Evolutionary conservation across 2,888 invertebrate genomes (phyloP).

Genomic region (Philhelius pedissequus): DNA sequence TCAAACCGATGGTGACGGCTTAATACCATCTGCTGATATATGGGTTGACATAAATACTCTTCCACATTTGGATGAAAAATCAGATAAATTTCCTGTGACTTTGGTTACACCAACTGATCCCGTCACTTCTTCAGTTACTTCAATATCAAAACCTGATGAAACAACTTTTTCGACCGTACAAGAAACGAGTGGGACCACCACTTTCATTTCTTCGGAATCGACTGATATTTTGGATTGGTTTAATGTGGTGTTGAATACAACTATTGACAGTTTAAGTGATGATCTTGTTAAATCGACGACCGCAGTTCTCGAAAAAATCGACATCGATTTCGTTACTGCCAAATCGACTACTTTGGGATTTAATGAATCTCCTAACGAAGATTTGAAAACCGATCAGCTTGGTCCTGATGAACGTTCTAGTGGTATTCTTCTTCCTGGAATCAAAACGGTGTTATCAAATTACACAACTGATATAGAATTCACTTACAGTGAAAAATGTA

Average conservation of each 20-base stretch:
- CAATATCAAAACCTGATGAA: not conserved
- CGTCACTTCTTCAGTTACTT: not conserved
- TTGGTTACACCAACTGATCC: not conserved
- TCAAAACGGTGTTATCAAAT: conserved; percentile 16
- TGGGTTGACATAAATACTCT: no score
- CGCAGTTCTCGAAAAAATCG: not conserved
- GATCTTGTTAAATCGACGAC: not conserved
- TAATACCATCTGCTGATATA: not conserved
- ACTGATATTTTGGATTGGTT: not conserved
- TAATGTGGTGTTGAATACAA: not conserved
- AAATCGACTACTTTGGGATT: not conserved
- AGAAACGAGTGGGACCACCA: not conserved
- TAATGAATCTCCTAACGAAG: not conserved
- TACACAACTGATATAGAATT: conserved; percentile 22
- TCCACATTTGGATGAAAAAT: no score
- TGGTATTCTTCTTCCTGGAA: not conserved
- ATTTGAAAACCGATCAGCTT: not conserved
- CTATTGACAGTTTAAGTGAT: not conserved
- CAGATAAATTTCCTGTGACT: no score
- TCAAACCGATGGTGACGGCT: not conserved
- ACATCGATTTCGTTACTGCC: not conserved
- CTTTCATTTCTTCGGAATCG: not conserved
- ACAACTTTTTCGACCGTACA: not conserved
- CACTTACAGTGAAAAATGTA: conserved; percentile 32
- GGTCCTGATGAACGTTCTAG: conserved; percentile 1